Conservation (phyloP, 1,140 invertebrate genomes). For the Aphis craccivora region DNA sequence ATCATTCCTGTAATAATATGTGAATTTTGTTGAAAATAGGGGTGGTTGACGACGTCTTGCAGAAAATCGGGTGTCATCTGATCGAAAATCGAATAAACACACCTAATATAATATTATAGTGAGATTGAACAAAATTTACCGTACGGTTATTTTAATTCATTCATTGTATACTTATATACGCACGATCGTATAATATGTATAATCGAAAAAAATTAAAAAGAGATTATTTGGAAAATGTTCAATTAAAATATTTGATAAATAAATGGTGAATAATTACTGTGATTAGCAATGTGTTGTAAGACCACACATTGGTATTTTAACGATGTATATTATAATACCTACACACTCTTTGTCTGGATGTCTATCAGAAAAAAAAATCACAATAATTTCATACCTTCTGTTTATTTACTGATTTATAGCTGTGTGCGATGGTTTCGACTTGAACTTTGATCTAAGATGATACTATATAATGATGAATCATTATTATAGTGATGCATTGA, state of each 20-base stretch:
- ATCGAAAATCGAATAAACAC: background rate
- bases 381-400: background rate
- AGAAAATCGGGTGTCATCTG: background rate
- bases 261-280: background rate
- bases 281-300: background rate
- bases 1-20: slow-evolving; percentile 10
- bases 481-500: too few relatives aligned
- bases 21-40: background rate
- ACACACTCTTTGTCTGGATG: background rate
- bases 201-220: background rate
- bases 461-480: too few relatives aligned
- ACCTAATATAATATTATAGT: background rate
- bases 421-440: background rate
- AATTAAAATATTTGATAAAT: too few relatives aligned
- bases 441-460: background rate
- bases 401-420: background rate
- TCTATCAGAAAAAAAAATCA: background rate
- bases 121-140: background rate
- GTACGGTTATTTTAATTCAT: too few relatives aligned
- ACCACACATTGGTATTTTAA: background rate
- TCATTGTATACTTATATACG: too few relatives aligned
- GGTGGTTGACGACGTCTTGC: background rate
- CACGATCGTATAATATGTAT: too few relatives aligned
- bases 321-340: background rate
- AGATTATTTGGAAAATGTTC: background rate